phyloP scores from a whole-genome alignment of 2,888 invertebrate species.

The Tanytarsus gracilentus region DNA sequence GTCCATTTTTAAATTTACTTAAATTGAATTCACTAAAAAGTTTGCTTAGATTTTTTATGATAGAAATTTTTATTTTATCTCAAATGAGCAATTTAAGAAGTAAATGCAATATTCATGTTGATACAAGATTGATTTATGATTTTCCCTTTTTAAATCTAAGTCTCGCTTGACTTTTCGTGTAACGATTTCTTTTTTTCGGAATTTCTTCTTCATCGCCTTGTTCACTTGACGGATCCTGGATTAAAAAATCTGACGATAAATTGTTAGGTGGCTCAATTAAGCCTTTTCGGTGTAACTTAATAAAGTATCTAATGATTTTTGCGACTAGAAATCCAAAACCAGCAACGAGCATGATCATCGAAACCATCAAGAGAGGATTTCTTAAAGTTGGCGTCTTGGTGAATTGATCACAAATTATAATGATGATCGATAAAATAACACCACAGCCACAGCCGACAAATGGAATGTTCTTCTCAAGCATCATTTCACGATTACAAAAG shows the following conservation, averaged over 20 bases:
- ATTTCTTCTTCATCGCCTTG: conserved; percentile 34
- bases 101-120: no score
- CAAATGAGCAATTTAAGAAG: no score
- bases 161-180: conserved; percentile 66
- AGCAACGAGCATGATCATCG: conserved; percentile 57
- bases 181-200: conserved; percentile 47
- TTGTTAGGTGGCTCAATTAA: conserved; percentile 48
- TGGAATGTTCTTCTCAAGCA: conserved; percentile 59
- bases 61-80: no score
- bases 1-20: no score
- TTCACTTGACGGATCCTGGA: conserved; percentile 32
- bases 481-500: conserved; percentile 51
- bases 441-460: conserved; percentile 69
- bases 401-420: conserved; percentile 60
- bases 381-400: conserved; percentile 51
- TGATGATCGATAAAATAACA: conserved; percentile 54
- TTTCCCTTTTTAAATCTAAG: conserved; percentile 67
- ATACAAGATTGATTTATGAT: no score
- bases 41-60: no score
- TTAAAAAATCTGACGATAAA: conserved; percentile 37
- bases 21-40: no score
- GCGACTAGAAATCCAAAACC: conserved; percentile 59
- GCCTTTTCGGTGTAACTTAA: conserved; percentile 46
- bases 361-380: conserved; percentile 62
- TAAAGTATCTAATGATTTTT: conserved; percentile 48